phyloP scores from a whole-genome alignment of 2,888 invertebrate species.

The Leuctra nigra region DNA sequence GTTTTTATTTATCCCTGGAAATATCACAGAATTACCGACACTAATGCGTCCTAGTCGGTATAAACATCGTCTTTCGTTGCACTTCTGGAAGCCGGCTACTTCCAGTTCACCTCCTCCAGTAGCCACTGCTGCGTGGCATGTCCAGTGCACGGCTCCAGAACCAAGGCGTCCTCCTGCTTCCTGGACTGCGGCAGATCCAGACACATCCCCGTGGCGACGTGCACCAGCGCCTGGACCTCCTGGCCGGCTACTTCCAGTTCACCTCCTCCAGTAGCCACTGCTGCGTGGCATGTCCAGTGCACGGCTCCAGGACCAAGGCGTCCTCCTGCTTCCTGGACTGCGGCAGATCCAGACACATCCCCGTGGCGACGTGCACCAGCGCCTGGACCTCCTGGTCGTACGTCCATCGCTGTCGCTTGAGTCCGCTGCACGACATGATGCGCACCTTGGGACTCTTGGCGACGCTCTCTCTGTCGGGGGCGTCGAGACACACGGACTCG shows the following conservation, averaged over 20 bases:
- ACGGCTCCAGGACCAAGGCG: constrained; percentile 52
- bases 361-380: constrained; percentile 48
- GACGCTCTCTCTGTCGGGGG: constrained; percentile 43
- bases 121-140: constrained; percentile 59
- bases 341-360: constrained; percentile 51
- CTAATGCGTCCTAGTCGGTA: no score
- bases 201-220: constrained; percentile 50
- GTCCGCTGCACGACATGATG: constrained; percentile 64
- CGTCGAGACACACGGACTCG: constrained; percentile 79
- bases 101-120: constrained; percentile 62
- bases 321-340: constrained; percentile 41
- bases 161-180: constrained; percentile 46
- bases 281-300: constrained; percentile 52
- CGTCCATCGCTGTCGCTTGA: constrained; percentile 62
- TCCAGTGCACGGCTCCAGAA: constrained; percentile 52
- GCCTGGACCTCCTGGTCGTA: constrained; percentile 48
- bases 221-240: constrained; percentile 46
- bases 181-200: constrained; percentile 45
- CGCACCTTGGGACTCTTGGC: constrained; percentile 48
- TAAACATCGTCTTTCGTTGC: no score
- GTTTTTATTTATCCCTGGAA: no score
- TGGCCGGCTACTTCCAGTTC: constrained; percentile 55
- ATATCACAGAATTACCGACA: no score
- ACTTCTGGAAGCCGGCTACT: no score
- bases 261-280: constrained; percentile 62